Conservation (phyloP, 1,140 invertebrate species). For the Riptortus pedestris region DNA sequence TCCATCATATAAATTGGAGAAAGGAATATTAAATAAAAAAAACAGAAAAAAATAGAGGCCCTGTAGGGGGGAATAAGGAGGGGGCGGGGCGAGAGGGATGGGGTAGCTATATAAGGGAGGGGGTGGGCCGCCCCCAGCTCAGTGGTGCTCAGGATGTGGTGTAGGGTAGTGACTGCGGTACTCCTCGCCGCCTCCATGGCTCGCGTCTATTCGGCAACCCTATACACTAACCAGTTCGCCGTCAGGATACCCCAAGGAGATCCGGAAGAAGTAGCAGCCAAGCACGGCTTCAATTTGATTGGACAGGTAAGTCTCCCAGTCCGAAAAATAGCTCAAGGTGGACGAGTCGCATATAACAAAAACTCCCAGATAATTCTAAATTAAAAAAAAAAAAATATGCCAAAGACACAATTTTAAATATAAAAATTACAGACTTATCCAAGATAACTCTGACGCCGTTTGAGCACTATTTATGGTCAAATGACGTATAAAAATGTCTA, state of each 20-base stretch:
- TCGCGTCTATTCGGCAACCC: conserved; percentile 35
- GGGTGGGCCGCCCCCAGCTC: conserved; percentile 7
- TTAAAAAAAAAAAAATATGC: not conserved
- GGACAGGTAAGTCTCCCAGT: conserved; percentile 37
- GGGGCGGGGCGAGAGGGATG: not conserved
- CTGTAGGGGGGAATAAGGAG: too few species aligned
- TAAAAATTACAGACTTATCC: too few species aligned
- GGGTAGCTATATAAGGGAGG: not conserved
- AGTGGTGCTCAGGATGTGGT: conserved; percentile 32
- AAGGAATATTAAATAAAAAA: too few species aligned
- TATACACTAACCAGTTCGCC: conserved; percentile 70
- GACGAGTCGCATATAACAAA: too few species aligned
- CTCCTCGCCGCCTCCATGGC: not conserved
- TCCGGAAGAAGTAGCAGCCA: conserved; percentile 27
- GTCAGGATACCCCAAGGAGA: conserved; percentile 40
- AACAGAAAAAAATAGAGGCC: too few species aligned
- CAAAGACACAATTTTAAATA: too few species aligned
- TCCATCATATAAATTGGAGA: too few species aligned
- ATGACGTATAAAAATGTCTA: too few species aligned
- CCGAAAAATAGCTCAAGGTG: too few species aligned
- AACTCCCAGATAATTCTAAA: too few species aligned
- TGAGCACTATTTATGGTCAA: too few species aligned
- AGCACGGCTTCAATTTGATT: conserved; percentile 38
- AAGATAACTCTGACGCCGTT: too few species aligned
- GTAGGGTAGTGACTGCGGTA: not conserved